Evolutionary conservation across 2,113 vertebrate genomes (phyloP).

Genomic region (Bubo scandiacus): DNA sequence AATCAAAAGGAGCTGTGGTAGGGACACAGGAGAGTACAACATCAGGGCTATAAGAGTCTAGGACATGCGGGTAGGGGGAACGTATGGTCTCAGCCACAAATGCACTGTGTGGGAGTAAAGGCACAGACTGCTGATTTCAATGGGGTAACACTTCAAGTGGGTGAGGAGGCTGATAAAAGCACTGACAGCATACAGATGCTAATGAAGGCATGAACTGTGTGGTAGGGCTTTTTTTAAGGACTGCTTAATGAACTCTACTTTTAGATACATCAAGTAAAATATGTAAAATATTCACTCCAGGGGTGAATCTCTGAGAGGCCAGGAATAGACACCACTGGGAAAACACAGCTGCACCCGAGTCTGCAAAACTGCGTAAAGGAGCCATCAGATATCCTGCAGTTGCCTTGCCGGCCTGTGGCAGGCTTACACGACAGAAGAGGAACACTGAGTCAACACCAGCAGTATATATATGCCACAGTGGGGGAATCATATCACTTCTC

Average conservation of each 20-base stretch:
- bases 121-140: neutral
- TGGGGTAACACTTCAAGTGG: neutral
- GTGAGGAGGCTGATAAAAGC: neutral
- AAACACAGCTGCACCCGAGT: conserved; percentile 30
- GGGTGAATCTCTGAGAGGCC: neutral
- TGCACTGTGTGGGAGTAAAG: neutral
- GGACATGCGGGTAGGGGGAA: neutral
- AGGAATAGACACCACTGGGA: neutral
- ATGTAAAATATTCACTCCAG: conserved; percentile 28
- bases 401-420: neutral
- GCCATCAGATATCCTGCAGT: neutral
- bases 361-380: neutral
- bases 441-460: neutral
- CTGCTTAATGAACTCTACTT: conserved; percentile 38
- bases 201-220: neutral
- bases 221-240: neutral
- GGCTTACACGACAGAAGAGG: neutral
- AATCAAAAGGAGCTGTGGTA: neutral
- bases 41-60: neutral
- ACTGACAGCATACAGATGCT: neutral
- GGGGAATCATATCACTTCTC: neutral
- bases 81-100: neutral
- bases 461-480: neutral
- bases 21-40: neutral
- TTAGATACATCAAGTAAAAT: conserved; percentile 27